Evolutionary conservation across 1,140 invertebrate species (phyloP).

Genomic region (Micrasema longulum): DNA sequence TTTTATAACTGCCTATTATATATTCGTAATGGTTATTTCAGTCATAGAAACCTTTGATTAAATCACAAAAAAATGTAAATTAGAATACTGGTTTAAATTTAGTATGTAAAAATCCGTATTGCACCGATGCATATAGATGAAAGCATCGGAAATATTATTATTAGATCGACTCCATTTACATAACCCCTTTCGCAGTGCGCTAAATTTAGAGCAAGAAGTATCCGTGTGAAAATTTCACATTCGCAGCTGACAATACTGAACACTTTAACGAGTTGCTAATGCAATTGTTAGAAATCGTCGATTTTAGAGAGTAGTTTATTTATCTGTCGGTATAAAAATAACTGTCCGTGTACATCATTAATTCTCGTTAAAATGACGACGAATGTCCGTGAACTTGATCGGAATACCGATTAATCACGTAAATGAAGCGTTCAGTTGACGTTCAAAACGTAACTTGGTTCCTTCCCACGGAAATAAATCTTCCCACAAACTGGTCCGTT

Average conservation of each 20-base stretch:
- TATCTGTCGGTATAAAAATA: too few relatives aligned
- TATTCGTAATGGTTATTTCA: background rate
- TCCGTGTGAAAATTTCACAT: slow-evolving; percentile 32
- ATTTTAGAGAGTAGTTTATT: too few relatives aligned
- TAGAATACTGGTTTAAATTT: background rate
- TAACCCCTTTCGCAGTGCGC: slow-evolving; percentile 12
- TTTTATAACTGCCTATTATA: background rate
- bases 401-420: too few relatives aligned
- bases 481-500: slow-evolving; percentile 17
- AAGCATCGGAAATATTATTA: slow-evolving; percentile 10
- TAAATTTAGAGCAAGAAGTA: slow-evolving; percentile 29
- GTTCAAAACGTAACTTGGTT: too few relatives aligned
- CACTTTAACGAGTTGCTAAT: too few relatives aligned
- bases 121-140: background rate
- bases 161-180: slow-evolving; percentile 26
- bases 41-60: background rate
- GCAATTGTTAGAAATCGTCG: too few relatives aligned
- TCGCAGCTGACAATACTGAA: slow-evolving; percentile 1
- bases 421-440: too few relatives aligned
- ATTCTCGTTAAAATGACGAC: too few relatives aligned
- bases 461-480: slow-evolving; percentile 12
- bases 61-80: background rate
- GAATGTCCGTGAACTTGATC: too few relatives aligned
- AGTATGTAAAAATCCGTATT: background rate
- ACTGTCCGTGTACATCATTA: too few relatives aligned